phyloP scores from a whole-genome alignment of 2,888 invertebrate species.

The Leucophenga maculata region DNA sequence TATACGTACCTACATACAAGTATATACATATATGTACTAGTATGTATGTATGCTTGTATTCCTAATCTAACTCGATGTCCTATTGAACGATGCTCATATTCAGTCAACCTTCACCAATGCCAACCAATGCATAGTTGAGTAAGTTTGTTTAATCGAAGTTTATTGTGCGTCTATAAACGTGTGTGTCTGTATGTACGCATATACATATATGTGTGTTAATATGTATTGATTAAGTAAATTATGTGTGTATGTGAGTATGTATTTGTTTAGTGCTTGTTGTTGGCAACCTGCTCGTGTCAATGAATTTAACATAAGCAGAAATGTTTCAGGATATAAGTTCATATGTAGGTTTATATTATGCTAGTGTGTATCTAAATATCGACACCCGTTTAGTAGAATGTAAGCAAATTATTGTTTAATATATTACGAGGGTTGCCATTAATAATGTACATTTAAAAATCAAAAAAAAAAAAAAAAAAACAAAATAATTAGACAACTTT shows the following conservation, averaged over 20 bases:
- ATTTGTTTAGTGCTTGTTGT: constrained; percentile 4
- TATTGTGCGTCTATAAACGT: neutral
- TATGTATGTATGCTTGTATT: neutral
- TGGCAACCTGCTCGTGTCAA: constrained; percentile 25
- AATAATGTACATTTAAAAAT: too few species aligned
- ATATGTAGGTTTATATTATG: too few species aligned
- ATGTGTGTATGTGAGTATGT: constrained; percentile 37
- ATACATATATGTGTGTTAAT: neutral
- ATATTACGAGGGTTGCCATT: too few species aligned
- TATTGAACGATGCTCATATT: neutral
- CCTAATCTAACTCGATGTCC: neutral
- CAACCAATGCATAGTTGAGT: constrained; percentile 56
- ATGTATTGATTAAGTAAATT: too few species aligned
- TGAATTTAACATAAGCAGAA: constrained; percentile 56
- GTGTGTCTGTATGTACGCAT: constrained; percentile 1
- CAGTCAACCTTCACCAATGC: constrained; percentile 45
- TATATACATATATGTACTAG: neutral
- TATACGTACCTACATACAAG: neutral
- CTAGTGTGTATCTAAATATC: too few species aligned
- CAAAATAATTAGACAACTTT: too few species aligned
- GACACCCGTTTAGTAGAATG: too few species aligned
- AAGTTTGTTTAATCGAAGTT: constrained; percentile 62
- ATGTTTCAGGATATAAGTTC: too few species aligned
- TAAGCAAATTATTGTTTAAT: too few species aligned
- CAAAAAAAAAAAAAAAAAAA: too few species aligned